Base-by-base conservation (phyloP, 2,888 invertebrate genomes). In the Phorcus lineatus region DNA sequence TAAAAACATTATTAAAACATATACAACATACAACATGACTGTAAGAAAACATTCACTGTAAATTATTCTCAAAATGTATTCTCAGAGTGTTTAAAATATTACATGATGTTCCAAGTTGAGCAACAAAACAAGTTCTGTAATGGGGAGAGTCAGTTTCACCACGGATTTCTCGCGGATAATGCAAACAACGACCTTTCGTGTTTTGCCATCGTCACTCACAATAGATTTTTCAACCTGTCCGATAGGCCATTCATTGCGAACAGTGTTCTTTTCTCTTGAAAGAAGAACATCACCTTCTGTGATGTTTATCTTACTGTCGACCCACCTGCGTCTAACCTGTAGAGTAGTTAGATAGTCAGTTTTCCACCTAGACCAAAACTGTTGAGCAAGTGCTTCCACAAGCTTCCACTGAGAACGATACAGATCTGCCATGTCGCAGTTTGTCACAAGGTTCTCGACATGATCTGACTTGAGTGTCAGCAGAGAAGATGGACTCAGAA, bases 391-490 rank as follows among this genome's bases (percentile, higher is more conserved):
- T 0, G 31, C 0, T 17, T 67, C 1, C 7, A 67, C 67, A 16
- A 36, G 67, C 31, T 36, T 67, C 67, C 67, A 67, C 17, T 66
- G 16, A 7, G 28, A 67, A 2, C 7, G 36, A n/a, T 67, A 67
- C 17, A 67, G 16, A 67, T 67, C 67, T 17, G 17, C 31, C 7
- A 67, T 6, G n/a, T 16, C 11, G 7, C 16, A 2, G 3, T 11
- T 2, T 31, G 28, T 52, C n/a, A 57, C n/a, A 36, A 19, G 19
- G 3, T 19, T 1, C 16, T 4, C 36, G 7, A 2, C 7, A 7
- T 36, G 36, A 36, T 36, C 3, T 2, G 81, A 74, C 40, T 78
- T 78, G 47, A 74, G 81, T 2, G 78, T 74, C 16, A 81, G 57
- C 6, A 81, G 31, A 17, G 67, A 40, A 0, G 78, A 19, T 4